Conservation (phyloP, 2,113 vertebrate species). For the Ochotona princeps region DNA sequence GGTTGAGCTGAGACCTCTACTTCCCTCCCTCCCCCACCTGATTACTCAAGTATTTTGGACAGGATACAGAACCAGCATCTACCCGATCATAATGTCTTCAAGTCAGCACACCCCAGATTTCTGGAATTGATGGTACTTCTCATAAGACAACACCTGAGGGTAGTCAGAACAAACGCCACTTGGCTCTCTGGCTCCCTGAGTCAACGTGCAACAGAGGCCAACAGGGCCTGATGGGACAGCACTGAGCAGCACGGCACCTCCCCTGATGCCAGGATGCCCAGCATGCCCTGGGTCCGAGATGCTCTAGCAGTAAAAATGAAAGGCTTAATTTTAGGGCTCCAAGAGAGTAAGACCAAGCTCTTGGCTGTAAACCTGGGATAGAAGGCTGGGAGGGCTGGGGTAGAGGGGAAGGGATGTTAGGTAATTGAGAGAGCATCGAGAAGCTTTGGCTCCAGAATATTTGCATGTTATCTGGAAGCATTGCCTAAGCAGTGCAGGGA, state of each 20-base stretch:
- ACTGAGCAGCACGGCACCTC: constrained; percentile 59
- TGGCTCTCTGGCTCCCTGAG: constrained; percentile 75
- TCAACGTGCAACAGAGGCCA: constrained; percentile 63
- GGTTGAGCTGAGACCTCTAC: not conserved
- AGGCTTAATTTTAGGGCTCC: constrained; percentile 32
- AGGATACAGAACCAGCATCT: not conserved
- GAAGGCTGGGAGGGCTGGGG: not conserved
- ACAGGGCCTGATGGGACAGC: constrained; percentile 38
- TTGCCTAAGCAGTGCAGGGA: not conserved
- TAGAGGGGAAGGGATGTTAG: not conserved
- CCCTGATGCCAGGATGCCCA: not conserved
- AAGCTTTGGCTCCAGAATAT: constrained; percentile 33
- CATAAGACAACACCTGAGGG: constrained; percentile 7
- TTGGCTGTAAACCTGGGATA: constrained; percentile 22
- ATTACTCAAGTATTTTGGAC: not conserved
- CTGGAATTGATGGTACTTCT: constrained; percentile 52
- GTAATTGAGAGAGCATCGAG: not conserved
- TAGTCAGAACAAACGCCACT: constrained; percentile 15
- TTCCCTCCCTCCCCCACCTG: not conserved
- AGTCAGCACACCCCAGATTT: not conserved
- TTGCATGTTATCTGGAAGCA: constrained; percentile 14
- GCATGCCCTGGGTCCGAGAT: constrained; percentile 22
- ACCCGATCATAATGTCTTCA: not conserved
- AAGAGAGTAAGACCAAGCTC: constrained; percentile 32
- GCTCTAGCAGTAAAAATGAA: not conserved